Conservation (phyloP, 2,888 invertebrate species). For the Adineta ricciae region DNA sequence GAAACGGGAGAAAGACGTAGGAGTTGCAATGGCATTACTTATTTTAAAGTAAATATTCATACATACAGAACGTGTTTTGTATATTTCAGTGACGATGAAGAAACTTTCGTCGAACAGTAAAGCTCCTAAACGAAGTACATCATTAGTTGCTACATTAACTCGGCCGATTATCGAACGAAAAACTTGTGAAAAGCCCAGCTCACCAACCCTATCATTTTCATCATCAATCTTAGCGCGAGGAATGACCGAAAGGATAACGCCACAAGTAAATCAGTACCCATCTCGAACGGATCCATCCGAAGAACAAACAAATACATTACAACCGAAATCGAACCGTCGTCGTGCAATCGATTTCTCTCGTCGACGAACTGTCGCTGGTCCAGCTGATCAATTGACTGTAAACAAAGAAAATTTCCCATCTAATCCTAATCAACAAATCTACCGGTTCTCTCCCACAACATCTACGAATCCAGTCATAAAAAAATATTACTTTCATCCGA, state of each 20-base stretch:
- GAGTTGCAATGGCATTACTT: not conserved
- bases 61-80: not conserved
- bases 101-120: not conserved
- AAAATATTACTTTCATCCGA: not conserved
- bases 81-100: not conserved
- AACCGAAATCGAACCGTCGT: not conserved
- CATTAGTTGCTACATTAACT: not conserved
- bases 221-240: not conserved
- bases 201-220: not conserved
- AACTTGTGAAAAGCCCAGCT: not conserved
- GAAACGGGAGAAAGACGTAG: not conserved
- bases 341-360: conserved; percentile 6
- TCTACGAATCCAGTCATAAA: not conserved
- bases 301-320: not conserved
- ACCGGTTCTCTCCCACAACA: not conserved
- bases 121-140: not conserved
- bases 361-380: not conserved
- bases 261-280: not conserved
- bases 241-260: not conserved
- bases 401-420: conserved; percentile 1
- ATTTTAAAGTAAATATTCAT: not conserved
- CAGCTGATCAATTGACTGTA: not conserved
- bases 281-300: not conserved
- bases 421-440: not conserved
- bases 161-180: not conserved